phyloP scores from a whole-genome alignment of 92 coral and sea anemone genomes.

The Palythoa heliodiscus region DNA sequence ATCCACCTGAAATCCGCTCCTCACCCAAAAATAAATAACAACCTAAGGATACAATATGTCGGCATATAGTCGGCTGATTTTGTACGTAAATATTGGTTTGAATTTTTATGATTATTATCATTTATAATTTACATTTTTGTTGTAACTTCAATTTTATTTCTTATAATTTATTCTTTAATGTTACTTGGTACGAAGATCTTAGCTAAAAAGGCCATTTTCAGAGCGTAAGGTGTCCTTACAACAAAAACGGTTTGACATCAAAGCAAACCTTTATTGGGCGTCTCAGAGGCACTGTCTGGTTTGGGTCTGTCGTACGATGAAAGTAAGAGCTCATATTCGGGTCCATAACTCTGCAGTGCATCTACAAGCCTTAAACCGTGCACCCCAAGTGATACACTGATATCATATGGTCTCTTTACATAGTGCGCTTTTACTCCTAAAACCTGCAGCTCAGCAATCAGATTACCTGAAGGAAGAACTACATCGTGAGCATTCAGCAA shows the following conservation, averaged over 20 bases:
- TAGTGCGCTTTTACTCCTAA: slow-evolving; percentile 82
- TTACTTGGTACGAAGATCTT: no score
- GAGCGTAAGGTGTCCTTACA: neutral
- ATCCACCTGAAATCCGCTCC: no score
- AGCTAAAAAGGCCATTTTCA: no score
- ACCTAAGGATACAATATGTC: no score
- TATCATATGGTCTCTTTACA: slow-evolving; percentile 90
- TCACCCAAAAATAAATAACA: no score
- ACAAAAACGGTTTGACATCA: neutral
- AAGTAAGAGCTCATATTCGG: slow-evolving; percentile 86
- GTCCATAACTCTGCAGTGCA: slow-evolving; percentile 91
- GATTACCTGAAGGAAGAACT: slow-evolving; percentile 60
- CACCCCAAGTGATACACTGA: slow-evolving; percentile 76
- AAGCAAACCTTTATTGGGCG: slow-evolving; percentile 26
- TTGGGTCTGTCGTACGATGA: slow-evolving; percentile 74
- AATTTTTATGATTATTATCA: no score
- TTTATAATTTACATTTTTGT: no score
- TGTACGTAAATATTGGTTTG: no score
- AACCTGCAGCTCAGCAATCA: slow-evolving; percentile 95
- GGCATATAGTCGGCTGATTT: no score
- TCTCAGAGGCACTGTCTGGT: neutral
- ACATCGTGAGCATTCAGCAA: neutral
- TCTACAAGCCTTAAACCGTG: slow-evolving; percentile 90
- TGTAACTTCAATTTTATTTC: no score
- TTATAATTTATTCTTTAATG: no score